Evolutionary conservation across 2,113 vertebrate genomes (phyloP), one percentile per base, ranked within the genome.

Genomic region (Prionailurus bengalensis): DNA sequence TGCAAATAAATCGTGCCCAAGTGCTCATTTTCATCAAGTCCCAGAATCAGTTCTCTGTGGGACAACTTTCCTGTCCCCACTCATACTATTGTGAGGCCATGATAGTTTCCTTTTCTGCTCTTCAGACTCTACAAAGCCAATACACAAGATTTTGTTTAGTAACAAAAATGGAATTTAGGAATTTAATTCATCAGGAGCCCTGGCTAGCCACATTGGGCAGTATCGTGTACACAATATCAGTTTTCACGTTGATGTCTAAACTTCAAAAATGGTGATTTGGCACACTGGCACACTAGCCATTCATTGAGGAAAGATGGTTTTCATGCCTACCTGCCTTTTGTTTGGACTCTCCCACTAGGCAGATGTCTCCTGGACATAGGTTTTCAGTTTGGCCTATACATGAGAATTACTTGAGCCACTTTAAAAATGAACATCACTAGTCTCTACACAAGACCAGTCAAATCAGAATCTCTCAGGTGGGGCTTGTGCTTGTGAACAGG

Each of bases 1-100:
- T 71, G 45, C 39, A 96, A 87, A 96, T 95, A 82, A 89, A 84
- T 42, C 58, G 14, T 92, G 79, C 65, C 45, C 76, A 90, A 89
- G 39, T 55, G 15, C 31, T 84, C n/a, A 70, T 91, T 96, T 97
- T 79, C n/a, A 48, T 45, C 48, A 13, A 86, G 61, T 78, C 9
- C 53, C 48, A 79, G 65, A 91, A 23, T 71, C 42, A 80, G 71
- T 91, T 82, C 45, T 85, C 87, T 84, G 7, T 89, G 71, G 78
- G 33, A 88, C 31, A 84, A 23, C 36, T 42, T 84, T 71, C 68
- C 31, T 58, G 65, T 85, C 51, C 45, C 63, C 8, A 58, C 45
- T 87, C 42, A 65, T 3, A 27, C 1, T 73, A 17, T 73, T 53
- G 48, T 63, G 42, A 96, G 68, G 6, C 68, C 74, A 73, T 66